Conservation (phyloP, 2,113 vertebrate species). For the Cynoglossus semilaevis region DNA sequence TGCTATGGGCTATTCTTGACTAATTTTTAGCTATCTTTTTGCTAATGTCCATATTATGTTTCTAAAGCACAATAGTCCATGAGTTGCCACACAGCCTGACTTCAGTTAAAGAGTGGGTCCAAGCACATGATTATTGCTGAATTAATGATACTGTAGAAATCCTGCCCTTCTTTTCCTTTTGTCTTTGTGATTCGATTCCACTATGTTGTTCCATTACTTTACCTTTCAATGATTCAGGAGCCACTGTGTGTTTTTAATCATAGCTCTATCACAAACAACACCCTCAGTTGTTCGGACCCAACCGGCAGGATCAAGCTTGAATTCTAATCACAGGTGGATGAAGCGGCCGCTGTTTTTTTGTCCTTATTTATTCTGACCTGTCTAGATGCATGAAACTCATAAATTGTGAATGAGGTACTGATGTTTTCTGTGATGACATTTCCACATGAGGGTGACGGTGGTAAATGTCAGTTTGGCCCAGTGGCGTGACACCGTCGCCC, state of each 20-base stretch:
- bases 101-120: no score
- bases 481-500: background rate
- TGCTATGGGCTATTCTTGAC: no score
- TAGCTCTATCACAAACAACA: conserved; percentile 62
- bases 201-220: conserved; percentile 69
- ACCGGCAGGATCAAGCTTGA: conserved; percentile 28
- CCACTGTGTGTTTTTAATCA: conserved; percentile 71
- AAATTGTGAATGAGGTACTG: conserved; percentile 60
- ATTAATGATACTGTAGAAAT: no score
- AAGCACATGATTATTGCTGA: no score
- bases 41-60: background rate
- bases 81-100: no score
- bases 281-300: conserved; percentile 36
- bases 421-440: conserved; percentile 56
- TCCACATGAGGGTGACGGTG: conserved; percentile 30
- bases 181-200: conserved; percentile 34
- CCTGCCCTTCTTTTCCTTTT: background rate
- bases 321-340: conserved; percentile 52
- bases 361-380: conserved; percentile 5
- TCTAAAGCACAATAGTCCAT: no score
- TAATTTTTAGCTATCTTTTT: background rate
- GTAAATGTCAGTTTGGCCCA: conserved; percentile 41
- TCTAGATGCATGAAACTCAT: conserved; percentile 48
- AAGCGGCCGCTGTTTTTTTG: conserved; percentile 49
- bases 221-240: conserved; percentile 72